Conservation (phyloP, 1,140 invertebrate species). For the Drosophila athabasca region DNA sequence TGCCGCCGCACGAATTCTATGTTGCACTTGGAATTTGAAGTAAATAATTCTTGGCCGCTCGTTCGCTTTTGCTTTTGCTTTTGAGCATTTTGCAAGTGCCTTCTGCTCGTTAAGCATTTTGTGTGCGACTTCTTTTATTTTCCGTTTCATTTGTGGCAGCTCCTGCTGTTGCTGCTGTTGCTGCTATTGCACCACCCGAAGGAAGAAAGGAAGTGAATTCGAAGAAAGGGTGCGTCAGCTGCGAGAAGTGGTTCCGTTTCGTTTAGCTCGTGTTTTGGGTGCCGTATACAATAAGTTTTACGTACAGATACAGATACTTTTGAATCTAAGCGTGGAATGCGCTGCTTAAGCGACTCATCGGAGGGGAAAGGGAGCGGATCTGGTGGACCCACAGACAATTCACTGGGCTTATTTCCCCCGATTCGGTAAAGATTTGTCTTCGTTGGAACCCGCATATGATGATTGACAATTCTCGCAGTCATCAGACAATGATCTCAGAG, state of each 20-base stretch:
- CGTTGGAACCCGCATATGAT: slow-evolving; percentile 37
- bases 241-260: slow-evolving; percentile 79
- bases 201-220: slow-evolving; percentile 20
- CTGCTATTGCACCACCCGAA: slow-evolving; percentile 49
- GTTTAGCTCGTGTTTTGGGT: slow-evolving; percentile 71
- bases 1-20: slow-evolving; percentile 79
- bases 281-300: slow-evolving; percentile 34
- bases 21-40: slow-evolving; percentile 80
- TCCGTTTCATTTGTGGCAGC: slow-evolving; percentile 20
- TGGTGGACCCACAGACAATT: slow-evolving; percentile 1
- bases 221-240: slow-evolving; percentile 54
- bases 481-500: slow-evolving; percentile 37
- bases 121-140: slow-evolving; percentile 59
- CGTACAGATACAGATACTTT: slow-evolving; percentile 33
- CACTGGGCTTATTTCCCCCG: not conserved
- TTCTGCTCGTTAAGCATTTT: slow-evolving; percentile 79
- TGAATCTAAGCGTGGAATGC: not conserved
- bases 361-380: not conserved
- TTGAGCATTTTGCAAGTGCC: slow-evolving; percentile 68
- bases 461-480: slow-evolving; percentile 46
- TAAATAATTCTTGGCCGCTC: slow-evolving; percentile 76
- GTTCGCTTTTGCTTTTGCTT: slow-evolving; percentile 35
- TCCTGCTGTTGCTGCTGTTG: slow-evolving; percentile 38
- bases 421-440: slow-evolving; percentile 26
- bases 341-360: not conserved